These are phyloP conservation scores for Willisornis vidua DNA, from an alignment of 2,113 vertebrate genomes.

Conservation along the genomic window DNA sequence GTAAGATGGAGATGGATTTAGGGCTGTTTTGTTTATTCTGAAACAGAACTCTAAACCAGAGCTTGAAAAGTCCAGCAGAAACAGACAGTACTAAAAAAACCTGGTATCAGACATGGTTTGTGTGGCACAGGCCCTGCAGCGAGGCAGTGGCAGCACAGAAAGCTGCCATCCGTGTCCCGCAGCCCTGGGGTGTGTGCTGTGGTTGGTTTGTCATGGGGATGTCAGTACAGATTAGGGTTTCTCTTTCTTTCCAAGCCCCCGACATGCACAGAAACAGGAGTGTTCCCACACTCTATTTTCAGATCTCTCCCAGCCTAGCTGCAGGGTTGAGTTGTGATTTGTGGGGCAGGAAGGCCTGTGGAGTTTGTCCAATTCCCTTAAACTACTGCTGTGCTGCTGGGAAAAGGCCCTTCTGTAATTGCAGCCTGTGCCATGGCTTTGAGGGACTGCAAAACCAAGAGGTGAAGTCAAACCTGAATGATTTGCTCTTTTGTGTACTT, in stretches of 20 bases:
- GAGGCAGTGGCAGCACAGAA: not conserved
- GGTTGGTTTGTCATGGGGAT: not conserved
- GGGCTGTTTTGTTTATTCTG: not conserved
- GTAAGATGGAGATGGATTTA: not conserved
- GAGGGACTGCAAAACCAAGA: not conserved
- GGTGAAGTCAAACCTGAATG: not conserved
- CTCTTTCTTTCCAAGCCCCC: not conserved
- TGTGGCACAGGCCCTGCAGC: not conserved
- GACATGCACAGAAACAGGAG: not conserved
- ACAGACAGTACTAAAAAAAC: rapidly evolving
- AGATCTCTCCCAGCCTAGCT: not conserved
- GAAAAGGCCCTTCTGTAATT: slow-evolving; percentile 15
- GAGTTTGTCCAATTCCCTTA: not conserved
- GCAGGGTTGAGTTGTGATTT: slow-evolving; percentile 15
- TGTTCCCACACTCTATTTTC: slow-evolving; percentile 3
- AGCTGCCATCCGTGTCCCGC: not conserved
- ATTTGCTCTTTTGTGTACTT: not conserved
- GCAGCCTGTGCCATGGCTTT: not conserved
- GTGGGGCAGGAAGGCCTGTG: slow-evolving; percentile 25
- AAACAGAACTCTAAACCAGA: not conserved
- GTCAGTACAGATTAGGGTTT: not conserved
- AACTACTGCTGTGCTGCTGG: not conserved
- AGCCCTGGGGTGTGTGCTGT: not conserved
- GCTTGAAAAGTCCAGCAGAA: not conserved
- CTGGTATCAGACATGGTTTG: rapidly evolving